Base-by-base conservation (phyloP, 2,113 vertebrate genomes). In the Syngnathus scovelli region DNA sequence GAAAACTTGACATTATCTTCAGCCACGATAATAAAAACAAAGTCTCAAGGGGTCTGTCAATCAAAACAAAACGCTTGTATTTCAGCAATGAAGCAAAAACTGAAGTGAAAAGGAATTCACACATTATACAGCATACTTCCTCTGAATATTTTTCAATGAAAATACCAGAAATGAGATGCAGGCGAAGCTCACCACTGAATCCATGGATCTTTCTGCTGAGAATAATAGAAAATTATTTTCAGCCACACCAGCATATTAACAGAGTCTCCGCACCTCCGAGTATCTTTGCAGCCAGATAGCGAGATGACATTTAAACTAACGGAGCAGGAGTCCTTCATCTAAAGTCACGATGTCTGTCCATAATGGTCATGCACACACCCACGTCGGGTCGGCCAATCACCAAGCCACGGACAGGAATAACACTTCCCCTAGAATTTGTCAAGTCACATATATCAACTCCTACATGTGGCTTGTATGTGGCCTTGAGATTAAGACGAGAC, bases 161-260 rank as follows among this genome's bases (percentile, higher is more conserved):
- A 37, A 70, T 19, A 12, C 27, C n/a, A 44, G 23, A 65, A 44
- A 38, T 33, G 1, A 44, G 13, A 44, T 7, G 64, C 2, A 64
- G 1, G 56, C 1, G 0, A 66, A 72, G 80, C 82, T 87, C 70
- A 85, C 79, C 78, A 18, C 36, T 41, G 66, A 70, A 36, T 70
- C 58, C 16, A 38, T 68, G 43, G 52, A 70, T 52, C 52, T 78
- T 75, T 70, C 68, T 6, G 65, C 44, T 51, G 19, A 68, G 18
- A 37, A 27, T 23, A 62, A 44, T 27, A 44, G 10, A 21, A 41
- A 21, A 61, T 33, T 71, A 18, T 59, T 2, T 70, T 37, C 48
- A 48, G 64, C 51, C 44, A 58, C 69, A 44, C 51, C 18, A 65
- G 68, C 1, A 43, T 44, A 33, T 63, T 39, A 43, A 23, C 49